Percentiles rank a stretch among this genome's conserved stretches.
Evolutionary conservation across 2,797 vertebrate species (phyloP).

Genomic region (Lacerta viridis): DNA sequence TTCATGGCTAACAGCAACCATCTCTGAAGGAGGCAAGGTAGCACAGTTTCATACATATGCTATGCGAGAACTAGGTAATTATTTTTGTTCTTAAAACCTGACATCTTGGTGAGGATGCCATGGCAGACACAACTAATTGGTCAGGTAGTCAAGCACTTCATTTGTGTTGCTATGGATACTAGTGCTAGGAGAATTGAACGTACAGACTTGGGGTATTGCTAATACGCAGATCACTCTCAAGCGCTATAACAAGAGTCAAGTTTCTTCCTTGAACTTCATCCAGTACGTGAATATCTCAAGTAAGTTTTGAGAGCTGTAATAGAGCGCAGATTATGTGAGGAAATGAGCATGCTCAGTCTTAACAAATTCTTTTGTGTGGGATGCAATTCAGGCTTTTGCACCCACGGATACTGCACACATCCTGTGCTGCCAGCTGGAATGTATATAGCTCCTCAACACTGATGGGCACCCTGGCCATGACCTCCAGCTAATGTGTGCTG

Average conservation of each 20-base stretch:
- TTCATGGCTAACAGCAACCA: background rate
- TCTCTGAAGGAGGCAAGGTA: background rate
- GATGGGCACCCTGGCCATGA: too few relatives aligned
- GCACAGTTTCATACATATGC: background rate
- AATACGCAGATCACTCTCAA: constrained; percentile 2
- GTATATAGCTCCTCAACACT: too few relatives aligned
- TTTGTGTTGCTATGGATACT: constrained; percentile 2
- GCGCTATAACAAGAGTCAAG: background rate
- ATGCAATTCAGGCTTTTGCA: too few relatives aligned
- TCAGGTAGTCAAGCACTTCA: constrained; percentile 15
- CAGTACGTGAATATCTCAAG: background rate
- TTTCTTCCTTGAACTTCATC: background rate
- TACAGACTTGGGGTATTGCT: background rate
- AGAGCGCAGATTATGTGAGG: background rate
- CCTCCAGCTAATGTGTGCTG: too few relatives aligned
- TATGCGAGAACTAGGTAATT: background rate
- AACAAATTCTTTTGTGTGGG: too few relatives aligned
- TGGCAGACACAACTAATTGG: constrained; percentile 3
- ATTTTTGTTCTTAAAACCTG: background rate
- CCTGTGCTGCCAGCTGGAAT: too few relatives aligned
- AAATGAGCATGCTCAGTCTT: background rate
- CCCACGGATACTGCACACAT: too few relatives aligned
- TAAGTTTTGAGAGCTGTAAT: background rate
- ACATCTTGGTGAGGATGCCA: background rate
- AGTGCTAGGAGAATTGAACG: background rate